These are phyloP conservation scores for Nemotelus pantherinus DNA, from an alignment of 2,888 invertebrate genomes.

Conservation along the genomic window DNA sequence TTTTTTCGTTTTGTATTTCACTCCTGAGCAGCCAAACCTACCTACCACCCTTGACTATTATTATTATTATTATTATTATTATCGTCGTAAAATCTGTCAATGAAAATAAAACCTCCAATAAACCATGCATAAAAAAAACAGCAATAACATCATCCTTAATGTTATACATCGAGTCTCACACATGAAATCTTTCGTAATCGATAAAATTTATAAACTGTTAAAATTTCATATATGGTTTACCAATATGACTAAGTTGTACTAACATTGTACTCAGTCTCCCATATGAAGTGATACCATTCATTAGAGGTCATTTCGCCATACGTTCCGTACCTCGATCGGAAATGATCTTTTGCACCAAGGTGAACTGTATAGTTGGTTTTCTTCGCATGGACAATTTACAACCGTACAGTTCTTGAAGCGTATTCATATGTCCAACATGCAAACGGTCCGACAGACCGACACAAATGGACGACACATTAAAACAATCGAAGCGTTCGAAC, in stretches of 20 bases:
- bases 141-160: too few species aligned
- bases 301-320: constrained; percentile 9
- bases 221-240: constrained; percentile 25
- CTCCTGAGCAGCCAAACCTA: too few species aligned
- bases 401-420: constrained; percentile 5
- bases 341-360: constrained; percentile 12
- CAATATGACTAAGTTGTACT: constrained; percentile 10
- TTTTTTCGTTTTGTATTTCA: too few species aligned
- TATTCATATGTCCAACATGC: constrained; percentile 20
- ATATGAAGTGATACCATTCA: constrained; percentile 22
- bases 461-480: constrained; percentile 48
- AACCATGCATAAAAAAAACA: too few species aligned
- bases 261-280: background rate
- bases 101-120: too few species aligned
- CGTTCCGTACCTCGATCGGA: background rate
- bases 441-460: constrained; percentile 11
- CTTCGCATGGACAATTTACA: constrained; percentile 32
- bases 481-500: constrained; percentile 47
- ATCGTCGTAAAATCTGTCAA: too few species aligned
- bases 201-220: constrained; percentile 40
- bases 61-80: too few species aligned
- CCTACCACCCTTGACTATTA: too few species aligned
- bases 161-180: too few species aligned
- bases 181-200: constrained; percentile 1
- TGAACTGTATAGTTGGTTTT: constrained; percentile 21